These are phyloP conservation scores for Entomobrya proxima DNA, from an alignment of 2,888 invertebrate species.

Conservation along the genomic window DNA sequence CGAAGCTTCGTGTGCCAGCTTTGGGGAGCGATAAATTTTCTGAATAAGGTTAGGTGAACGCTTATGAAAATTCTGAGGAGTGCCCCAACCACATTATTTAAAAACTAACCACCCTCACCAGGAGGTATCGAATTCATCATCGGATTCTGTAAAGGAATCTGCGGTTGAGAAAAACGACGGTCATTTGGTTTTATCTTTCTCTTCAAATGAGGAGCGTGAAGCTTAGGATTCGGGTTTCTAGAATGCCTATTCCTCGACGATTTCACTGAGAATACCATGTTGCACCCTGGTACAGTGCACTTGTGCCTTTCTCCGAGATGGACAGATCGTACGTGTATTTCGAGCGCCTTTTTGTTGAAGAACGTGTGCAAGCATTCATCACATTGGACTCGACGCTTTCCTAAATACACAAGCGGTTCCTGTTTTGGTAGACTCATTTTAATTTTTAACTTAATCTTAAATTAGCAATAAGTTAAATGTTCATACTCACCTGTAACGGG, in stretches of 20 bases:
- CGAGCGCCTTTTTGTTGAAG: slow-evolving; percentile 99
- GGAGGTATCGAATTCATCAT: slow-evolving; percentile 77
- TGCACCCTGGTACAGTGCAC: slow-evolving; percentile 98
- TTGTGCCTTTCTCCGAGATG: slow-evolving; percentile 99
- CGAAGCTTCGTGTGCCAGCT: no score
- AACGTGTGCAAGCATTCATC: slow-evolving; percentile 99
- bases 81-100: slow-evolving; percentile 53
- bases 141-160: slow-evolving; percentile 77
- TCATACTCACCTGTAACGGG: slow-evolving; percentile 47
- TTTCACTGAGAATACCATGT: slow-evolving; percentile 97
- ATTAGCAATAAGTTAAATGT: neutral
- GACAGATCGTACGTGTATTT: slow-evolving; percentile 99
- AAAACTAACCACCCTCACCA: slow-evolving; percentile 72
- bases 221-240: slow-evolving; percentile 98
- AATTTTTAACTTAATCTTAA: slow-evolving; percentile 3
- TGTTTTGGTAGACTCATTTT: neutral
- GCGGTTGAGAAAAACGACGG: slow-evolving; percentile 84
- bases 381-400: slow-evolving; percentile 98
- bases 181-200: slow-evolving; percentile 96
- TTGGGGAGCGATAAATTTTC: no score
- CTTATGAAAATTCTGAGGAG: no score
- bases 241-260: slow-evolving; percentile 97
- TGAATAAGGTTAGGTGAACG: no score
- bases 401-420: slow-evolving; percentile 77
- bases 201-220: slow-evolving; percentile 95